Evolutionary conservation across 2,888 invertebrate genomes (phyloP), one percentile per base, ranked within the genome.

Genomic region (Tiphia femorata): DNA sequence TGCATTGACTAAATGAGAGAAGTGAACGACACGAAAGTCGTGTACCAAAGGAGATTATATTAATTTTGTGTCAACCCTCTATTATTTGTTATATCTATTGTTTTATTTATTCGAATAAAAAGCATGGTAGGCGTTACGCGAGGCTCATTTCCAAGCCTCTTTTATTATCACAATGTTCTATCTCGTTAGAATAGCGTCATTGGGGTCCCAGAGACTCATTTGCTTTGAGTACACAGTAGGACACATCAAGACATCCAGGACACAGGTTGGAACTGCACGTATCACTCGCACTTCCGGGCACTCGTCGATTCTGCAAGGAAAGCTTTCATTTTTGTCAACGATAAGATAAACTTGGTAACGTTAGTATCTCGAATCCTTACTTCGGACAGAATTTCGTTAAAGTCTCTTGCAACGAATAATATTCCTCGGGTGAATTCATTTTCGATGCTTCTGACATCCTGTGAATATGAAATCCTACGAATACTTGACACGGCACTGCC

Each of bases 401-500:
- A 5, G 70, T 67, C n/a, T 62, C 51, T 12, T 44, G 59, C 7
- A 79, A 43, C 19, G 62, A 47, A 21, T 61, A 44, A 8, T 58
- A 53, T 12, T 62, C 49, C 33, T 58, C 17, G 17, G 6, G 1
- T 1, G 10, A 37, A 5, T 12, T 48, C 2, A 59, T 30, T 8
- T 53, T 27, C 3, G 27, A 19, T n/a, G 56, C 62, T 4, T 43
- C 60, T 3, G 68, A 60, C 52, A 80, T 73, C 50, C 75, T 65
- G n/a, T 60, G 62, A 2, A 80, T 62, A 2, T 80, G 49, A 35
- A 62, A 69, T 29, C 75, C 80, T 20, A 77, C 30, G 23, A 81
- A 80, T n/a, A 75, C 71, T 29, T 81, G 80, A 48, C 80, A 81
- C 2, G 78, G 69, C 2, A 77, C 67, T 23, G 61, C 67, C 1